These are phyloP conservation scores for Anastatus disparis DNA, from an alignment of 1,140 invertebrate species.

Conservation along the genomic window DNA sequence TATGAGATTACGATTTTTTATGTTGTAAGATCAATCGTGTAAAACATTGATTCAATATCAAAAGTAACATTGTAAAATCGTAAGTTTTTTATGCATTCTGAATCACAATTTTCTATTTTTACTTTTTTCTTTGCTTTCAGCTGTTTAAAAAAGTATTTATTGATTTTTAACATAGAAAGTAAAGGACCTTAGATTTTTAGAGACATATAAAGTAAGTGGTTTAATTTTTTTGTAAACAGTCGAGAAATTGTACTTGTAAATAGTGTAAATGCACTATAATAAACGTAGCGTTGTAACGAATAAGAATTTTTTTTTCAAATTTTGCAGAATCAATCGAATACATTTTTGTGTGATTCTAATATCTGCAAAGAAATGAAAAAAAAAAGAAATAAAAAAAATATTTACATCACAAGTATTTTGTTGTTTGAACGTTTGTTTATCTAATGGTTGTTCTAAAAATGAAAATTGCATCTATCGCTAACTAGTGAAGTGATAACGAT, in stretches of 20 bases:
- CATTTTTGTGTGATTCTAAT: constrained; percentile 11
- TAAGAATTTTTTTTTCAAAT: constrained; percentile 21
- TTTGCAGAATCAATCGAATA: not conserved
- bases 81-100: too few species aligned
- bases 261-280: constrained; percentile 59
- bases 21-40: too few species aligned
- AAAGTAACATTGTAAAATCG: too few species aligned
- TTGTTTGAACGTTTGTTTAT: constrained; percentile 21
- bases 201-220: not conserved
- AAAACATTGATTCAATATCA: too few species aligned
- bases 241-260: constrained; percentile 48
- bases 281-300: constrained; percentile 7
- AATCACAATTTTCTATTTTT: too few species aligned
- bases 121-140: too few species aligned
- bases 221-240: constrained; percentile 21
- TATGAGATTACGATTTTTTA: too few species aligned
- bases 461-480: not conserved
- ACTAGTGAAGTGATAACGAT: constrained; percentile 1
- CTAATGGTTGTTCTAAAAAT: constrained; percentile 15
- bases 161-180: not conserved
- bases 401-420: constrained; percentile 7
- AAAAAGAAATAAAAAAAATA: constrained; percentile 13
- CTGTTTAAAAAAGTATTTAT: too few species aligned
- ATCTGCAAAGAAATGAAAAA: not conserved
- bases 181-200: too few species aligned